Evolutionary conservation across 2,888 invertebrate genomes (phyloP).

Genomic region (Drosophila rubida): DNA sequence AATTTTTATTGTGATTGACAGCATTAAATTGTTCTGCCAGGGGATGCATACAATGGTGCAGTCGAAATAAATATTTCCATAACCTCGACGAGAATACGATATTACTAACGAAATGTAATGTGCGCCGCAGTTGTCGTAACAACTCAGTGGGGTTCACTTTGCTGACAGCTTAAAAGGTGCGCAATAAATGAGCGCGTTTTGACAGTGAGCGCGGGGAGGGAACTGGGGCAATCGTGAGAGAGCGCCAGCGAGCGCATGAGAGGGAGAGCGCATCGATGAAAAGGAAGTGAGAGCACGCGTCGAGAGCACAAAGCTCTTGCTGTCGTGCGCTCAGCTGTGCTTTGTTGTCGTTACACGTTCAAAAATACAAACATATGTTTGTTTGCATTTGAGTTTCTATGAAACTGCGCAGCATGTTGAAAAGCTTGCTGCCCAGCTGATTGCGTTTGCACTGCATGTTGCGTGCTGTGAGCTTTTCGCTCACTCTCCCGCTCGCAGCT

Average conservation of each 20-base stretch:
- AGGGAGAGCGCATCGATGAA: neutral
- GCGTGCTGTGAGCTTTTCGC: constrained; percentile 39
- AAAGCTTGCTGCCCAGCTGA: constrained; percentile 70
- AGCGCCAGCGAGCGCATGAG: constrained; percentile 4
- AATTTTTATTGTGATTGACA: constrained; percentile 54
- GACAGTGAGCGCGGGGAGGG: constrained; percentile 8
- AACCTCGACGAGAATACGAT: constrained; percentile 26
- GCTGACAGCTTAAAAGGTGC: constrained; percentile 60
- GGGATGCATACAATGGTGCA: constrained; percentile 23
- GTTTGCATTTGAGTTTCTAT: constrained; percentile 59
- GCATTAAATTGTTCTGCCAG: constrained; percentile 18
- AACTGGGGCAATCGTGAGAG: constrained; percentile 36
- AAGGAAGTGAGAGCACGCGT: constrained; percentile 11
- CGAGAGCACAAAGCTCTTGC: constrained; percentile 37
- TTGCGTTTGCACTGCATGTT: constrained; percentile 60
- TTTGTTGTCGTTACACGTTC: constrained; percentile 44
- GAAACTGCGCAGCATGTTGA: constrained; percentile 71
- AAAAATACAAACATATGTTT: constrained; percentile 64
- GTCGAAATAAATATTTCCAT: constrained; percentile 23
- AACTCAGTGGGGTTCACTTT: constrained; percentile 63
- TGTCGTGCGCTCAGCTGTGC: constrained; percentile 57
- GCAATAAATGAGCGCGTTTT: constrained; percentile 58
- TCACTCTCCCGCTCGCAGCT: constrained; percentile 26
- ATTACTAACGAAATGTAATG: constrained; percentile 20
- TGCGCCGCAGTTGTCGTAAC: constrained; percentile 46